These are phyloP conservation scores for Spea hammondii DNA, from an alignment of 2,797 vertebrate genomes.

Conservation along the genomic window DNA sequence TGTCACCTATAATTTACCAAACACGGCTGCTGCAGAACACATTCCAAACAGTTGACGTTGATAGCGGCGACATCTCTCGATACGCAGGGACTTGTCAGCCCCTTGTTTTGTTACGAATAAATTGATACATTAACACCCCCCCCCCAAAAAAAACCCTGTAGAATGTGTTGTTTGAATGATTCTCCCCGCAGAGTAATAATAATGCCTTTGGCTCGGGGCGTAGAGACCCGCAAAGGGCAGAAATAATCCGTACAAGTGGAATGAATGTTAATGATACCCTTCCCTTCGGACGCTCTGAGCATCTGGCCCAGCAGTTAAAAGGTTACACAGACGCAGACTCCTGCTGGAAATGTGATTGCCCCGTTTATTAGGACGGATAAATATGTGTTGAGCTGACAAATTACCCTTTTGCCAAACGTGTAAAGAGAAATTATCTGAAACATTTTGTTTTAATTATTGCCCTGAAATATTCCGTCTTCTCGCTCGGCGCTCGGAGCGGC, in stretches of 20 bases:
- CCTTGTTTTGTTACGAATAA: too few species aligned
- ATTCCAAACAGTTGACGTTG: constrained; percentile 1
- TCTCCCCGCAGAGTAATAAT: too few species aligned
- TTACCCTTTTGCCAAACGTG: constrained; percentile 12
- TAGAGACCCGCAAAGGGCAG: too few species aligned
- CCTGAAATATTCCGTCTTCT: neutral
- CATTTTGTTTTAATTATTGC: constrained; percentile 1
- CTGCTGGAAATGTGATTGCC: constrained; percentile 3
- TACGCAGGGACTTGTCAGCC: too few species aligned
- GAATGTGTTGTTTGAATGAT: too few species aligned
- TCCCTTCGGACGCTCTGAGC: neutral
- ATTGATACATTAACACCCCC: too few species aligned
- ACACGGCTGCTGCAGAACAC: neutral
- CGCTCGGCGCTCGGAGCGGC: neutral
- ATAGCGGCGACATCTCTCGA: neutral
- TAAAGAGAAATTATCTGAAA: neutral
- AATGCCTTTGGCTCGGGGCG: too few species aligned
- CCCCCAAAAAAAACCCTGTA: too few species aligned
- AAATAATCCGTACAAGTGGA: too few species aligned
- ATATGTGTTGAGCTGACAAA: neutral
- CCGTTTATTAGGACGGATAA: constrained; percentile 16
- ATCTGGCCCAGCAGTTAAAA: neutral
- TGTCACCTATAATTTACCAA: constrained; percentile 5
- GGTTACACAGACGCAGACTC: neutral
- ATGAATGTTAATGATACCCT: too few species aligned